These are phyloP conservation scores for Leucoraja erinaceus DNA, from an alignment of 2,113 vertebrate species.

Conservation along the genomic window DNA sequence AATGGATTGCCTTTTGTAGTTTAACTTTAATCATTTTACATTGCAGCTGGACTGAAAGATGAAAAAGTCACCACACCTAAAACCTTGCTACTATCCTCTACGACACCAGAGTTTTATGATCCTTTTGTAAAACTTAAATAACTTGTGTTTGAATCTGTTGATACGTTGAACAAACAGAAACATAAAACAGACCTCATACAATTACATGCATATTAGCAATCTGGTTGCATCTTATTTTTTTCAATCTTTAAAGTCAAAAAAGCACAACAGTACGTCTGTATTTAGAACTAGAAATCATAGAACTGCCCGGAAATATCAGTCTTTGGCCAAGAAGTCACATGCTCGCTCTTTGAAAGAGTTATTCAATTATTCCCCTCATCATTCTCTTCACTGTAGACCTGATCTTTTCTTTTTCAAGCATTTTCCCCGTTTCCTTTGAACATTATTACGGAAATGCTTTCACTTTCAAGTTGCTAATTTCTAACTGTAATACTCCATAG, in stretches of 20 bases:
- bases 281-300: no score
- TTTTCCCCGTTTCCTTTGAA: background rate
- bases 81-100: background rate
- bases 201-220: background rate
- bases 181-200: background rate
- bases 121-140: background rate
- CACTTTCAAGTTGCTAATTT: background rate
- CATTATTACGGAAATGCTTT: background rate
- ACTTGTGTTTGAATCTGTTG: background rate
- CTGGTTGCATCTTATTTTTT: background rate
- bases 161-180: background rate
- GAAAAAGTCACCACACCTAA: background rate
- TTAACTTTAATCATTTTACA: background rate
- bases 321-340: background rate
- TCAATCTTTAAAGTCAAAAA: background rate
- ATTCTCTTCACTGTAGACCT: background rate
- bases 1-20: constrained; percentile 9
- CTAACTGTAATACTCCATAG: background rate
- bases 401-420: background rate
- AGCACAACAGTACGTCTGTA: background rate
- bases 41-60: background rate
- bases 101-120: background rate
- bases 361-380: background rate
- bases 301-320: background rate
- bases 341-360: background rate